These are phyloP conservation scores for Rhabdomys dilectus DNA, from an alignment of 2,113 vertebrate genomes.

Conservation along the genomic window DNA sequence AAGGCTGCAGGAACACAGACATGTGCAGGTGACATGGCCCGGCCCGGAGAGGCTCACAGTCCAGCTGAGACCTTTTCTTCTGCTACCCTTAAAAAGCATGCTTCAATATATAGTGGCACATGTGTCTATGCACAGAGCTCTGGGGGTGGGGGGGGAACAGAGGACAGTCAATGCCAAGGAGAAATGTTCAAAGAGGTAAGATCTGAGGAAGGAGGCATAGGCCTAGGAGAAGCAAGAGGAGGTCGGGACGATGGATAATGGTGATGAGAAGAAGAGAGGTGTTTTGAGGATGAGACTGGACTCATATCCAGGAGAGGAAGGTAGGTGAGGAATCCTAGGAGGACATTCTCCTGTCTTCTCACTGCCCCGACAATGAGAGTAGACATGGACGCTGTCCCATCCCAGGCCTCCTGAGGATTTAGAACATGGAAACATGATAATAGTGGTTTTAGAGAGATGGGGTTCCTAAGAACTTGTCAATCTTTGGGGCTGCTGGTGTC, in stretches of 20 bases:
- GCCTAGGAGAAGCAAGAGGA: neutral
- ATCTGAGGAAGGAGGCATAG: neutral
- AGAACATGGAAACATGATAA: neutral
- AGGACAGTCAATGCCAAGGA: neutral
- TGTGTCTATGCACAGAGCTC: neutral
- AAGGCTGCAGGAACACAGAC: neutral
- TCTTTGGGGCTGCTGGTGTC: neutral
- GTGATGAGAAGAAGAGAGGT: neutral
- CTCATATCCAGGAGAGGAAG: neutral
- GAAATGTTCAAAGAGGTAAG: neutral
- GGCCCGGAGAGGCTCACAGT: neutral
- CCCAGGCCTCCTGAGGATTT: neutral
- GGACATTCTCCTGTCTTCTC: accelerated
- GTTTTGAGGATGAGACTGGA: neutral
- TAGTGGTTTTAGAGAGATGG: neutral
- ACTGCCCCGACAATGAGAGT: no score
- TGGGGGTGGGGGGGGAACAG: neutral
- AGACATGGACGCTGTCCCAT: neutral
- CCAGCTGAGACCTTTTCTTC: neutral
- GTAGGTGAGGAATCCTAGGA: neutral
- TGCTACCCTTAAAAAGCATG: neutral
- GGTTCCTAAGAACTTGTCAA: neutral
- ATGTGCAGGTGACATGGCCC: neutral
- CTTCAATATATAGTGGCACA: neutral
- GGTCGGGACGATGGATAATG: neutral